Conservation (phyloP, 2,888 invertebrate species). For the Portevinia maculata region DNA sequence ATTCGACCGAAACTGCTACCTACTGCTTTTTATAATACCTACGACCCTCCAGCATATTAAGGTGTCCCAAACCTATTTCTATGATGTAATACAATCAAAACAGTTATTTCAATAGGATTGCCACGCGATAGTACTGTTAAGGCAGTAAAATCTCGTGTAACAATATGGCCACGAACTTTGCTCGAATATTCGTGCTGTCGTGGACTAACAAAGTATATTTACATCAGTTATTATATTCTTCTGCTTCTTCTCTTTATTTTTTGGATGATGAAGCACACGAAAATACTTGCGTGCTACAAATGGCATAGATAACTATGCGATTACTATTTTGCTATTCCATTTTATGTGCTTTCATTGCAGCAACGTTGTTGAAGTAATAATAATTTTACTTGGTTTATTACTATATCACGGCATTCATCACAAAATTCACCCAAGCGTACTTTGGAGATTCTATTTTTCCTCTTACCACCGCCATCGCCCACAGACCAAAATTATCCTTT, state of each 20-base stretch:
- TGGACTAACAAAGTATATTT: constrained; percentile 46
- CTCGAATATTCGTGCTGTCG: constrained; percentile 30
- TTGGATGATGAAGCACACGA: constrained; percentile 21
- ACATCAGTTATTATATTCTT: constrained; percentile 31
- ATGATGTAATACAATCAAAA: constrained; percentile 29
- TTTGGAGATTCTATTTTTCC: constrained; percentile 3
- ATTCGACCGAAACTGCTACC: constrained; percentile 7
- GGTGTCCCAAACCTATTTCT: constrained; percentile 1
- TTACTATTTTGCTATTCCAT: constrained; percentile 39
- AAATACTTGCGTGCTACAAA: constrained; percentile 53
- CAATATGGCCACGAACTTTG: constrained; percentile 1
- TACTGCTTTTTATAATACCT: constrained; percentile 22
- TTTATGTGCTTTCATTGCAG: constrained; percentile 24
- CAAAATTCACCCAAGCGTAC: constrained; percentile 38
- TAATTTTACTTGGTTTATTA: constrained; percentile 26
- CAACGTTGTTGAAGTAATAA: constrained; percentile 44
- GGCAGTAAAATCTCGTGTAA: constrained; percentile 3
- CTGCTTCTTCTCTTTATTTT: neutral
- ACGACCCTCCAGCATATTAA: constrained; percentile 6
- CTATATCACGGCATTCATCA: constrained; percentile 31
- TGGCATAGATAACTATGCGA: constrained; percentile 58
- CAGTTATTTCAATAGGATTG: constrained; percentile 29
- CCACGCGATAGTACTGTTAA: constrained; percentile 41
- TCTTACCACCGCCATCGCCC: neutral
- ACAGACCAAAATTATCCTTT: constrained; percentile 49